A percentile compares a stretch with the other conserved stretches of the same genome.
Conservation (phyloP, 2,888 invertebrate genomes). For the Pardosa pseudoannulata region DNA sequence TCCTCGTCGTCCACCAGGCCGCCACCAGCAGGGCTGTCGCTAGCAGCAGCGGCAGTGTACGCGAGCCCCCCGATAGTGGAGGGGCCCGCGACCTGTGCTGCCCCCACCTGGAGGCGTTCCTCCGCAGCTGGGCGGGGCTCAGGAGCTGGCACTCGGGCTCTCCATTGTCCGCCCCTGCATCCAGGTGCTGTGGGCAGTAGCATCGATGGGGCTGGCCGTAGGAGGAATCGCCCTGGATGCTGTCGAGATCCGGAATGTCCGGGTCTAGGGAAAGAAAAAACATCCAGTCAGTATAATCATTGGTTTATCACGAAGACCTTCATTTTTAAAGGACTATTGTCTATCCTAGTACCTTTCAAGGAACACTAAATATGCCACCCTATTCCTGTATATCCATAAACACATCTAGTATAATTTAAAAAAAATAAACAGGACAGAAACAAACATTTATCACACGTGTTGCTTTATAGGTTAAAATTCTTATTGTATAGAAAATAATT, state of each 20-base stretch:
- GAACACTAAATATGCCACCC: too few species aligned
- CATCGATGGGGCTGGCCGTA: slow-evolving; percentile 62
- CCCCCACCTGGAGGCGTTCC: slow-evolving; percentile 51
- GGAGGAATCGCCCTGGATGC: slow-evolving; percentile 40
- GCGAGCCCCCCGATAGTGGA: slow-evolving; percentile 1
- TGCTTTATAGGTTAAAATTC: too few species aligned
- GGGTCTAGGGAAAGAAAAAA: slow-evolving; percentile 39
- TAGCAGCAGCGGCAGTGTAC: slow-evolving; percentile 21
- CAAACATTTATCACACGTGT: too few species aligned
- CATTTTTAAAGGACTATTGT: too few species aligned
- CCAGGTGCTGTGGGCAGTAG: slow-evolving; percentile 67
- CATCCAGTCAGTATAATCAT: too few species aligned
- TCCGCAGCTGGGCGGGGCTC: slow-evolving; percentile 51
- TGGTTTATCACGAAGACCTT: too few species aligned
- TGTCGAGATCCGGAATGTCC: slow-evolving; percentile 66
- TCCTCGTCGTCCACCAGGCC: slow-evolving; percentile 39
- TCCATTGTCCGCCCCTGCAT: slow-evolving; percentile 11
- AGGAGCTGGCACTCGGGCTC: slow-evolving; percentile 54
- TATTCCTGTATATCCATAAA: too few species aligned
- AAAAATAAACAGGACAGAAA: too few species aligned
- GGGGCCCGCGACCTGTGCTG: slow-evolving; percentile 24
- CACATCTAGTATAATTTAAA: too few species aligned
- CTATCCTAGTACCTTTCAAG: too few species aligned
- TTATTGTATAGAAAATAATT: too few species aligned
- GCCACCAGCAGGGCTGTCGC: slow-evolving; percentile 24